Evolutionary conservation across 2,113 vertebrate species (phyloP).

Genomic region (Desmodus rotundus): DNA sequence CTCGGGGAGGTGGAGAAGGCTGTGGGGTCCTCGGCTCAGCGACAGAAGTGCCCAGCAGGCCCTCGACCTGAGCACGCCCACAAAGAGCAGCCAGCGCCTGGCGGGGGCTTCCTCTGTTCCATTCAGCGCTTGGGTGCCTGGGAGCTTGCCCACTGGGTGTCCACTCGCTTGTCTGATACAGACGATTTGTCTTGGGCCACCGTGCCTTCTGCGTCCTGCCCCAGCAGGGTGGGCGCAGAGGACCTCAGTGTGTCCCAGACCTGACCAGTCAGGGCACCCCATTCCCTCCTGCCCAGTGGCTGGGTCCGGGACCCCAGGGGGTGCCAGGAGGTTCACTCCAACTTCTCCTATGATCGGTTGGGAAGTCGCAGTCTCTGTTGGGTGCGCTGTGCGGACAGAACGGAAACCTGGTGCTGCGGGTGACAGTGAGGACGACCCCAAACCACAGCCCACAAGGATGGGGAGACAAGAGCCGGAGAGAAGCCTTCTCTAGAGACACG

Average conservation of each 20-base stretch:
- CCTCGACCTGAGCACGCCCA: accelerated
- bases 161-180: accelerated
- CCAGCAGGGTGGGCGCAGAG: background rate
- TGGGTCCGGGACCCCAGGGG: too few species aligned
- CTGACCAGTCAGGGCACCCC: background rate
- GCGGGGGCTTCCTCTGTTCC: too few species aligned
- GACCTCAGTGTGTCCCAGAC: too few species aligned
- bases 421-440: background rate
- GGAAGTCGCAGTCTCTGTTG: too few species aligned
- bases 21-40: accelerated
- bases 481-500: accelerated
- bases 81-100: background rate
- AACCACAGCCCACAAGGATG: background rate
- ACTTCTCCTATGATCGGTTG: background rate
- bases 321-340: background rate
- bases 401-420: background rate
- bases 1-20: accelerated
- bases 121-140: accelerated
- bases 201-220: background rate
- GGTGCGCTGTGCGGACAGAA: background rate
- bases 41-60: too few species aligned
- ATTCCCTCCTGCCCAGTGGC: accelerated
- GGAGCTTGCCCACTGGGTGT: accelerated
- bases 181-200: accelerated
- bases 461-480: background rate